Evolutionary conservation across 2,888 invertebrate species (phyloP).

Genomic region (Agonopterix heracliana): DNA sequence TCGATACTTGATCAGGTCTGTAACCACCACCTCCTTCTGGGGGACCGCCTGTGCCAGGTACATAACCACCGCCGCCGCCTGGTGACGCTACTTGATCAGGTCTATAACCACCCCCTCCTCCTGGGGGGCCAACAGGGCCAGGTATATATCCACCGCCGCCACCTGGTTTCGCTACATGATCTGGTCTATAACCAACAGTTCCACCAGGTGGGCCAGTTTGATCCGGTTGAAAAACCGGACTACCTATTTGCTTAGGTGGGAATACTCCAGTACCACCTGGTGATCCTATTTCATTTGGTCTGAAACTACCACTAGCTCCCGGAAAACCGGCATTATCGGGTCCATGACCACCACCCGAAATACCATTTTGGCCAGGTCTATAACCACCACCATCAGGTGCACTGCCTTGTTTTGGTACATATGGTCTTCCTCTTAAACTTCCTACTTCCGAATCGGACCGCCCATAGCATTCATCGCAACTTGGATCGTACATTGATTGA

Average conservation of each 20-base stretch:
- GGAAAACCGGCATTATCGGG: conserved; percentile 9
- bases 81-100: conserved; percentile 3
- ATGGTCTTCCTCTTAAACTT: conserved; percentile 20
- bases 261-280: neutral
- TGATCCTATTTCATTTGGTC: conserved; percentile 10
- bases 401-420: neutral
- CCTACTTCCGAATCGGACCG: conserved; percentile 33
- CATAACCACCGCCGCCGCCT: conserved; percentile 1
- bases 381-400: conserved; percentile 12
- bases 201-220: neutral
- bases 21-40: neutral
- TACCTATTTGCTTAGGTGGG: neutral
- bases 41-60: neutral
- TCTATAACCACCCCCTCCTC: conserved; percentile 5
- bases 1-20: neutral
- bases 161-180: conserved; percentile 2
- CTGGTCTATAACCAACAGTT: conserved; percentile 4
- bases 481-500: conserved; percentile 82
- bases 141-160: neutral
- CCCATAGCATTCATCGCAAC: conserved; percentile 81
- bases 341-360: conserved; percentile 6
- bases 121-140: neutral
- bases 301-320: conserved; percentile 6
- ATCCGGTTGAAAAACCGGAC: neutral
- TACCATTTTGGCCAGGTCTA: conserved; percentile 13